Evolutionary conservation across 2,888 invertebrate species (phyloP), one percentile per base, ranked within the genome.

Genomic region (Agrotis exclamationis): DNA sequence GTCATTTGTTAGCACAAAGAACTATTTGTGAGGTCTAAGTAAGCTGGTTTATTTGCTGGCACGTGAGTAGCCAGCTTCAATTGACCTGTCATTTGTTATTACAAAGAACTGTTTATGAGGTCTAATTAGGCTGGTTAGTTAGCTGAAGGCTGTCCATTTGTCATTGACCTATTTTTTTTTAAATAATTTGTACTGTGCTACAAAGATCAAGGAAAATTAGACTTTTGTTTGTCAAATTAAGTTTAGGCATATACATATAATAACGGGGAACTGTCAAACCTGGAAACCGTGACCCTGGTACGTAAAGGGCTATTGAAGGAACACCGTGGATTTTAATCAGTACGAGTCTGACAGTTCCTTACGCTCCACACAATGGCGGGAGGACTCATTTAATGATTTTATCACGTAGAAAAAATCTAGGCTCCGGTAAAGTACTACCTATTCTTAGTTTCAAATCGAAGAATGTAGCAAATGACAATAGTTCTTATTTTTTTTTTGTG

Each of bases 141-240:
- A 5, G 6, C 28, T 28, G 28, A 5, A 39, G 2, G 39, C 11
- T 39, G 39, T 39, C 51, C 51, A 53, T 9, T 45, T 48, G 22
- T 20, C 47, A 1, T 48, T 57, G 56, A 64, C 2, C 51, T 51
- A 5, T 54, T 50, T 50, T 50, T 50, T 1, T 39, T 18, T 4
- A n/a, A 24, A 16, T n/a, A 53, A 28, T 51, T 39, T 2, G n/a
- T 62, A 28, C 16, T 48, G 44, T 13, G n/a, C n/a, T 50, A 3
- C 14, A 20, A 0, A 51, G 18, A 51, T 57, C 79, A 33, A 62
- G 22, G 45, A 57, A 48, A 18, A 33, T 13, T 13, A 50, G 13
- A 5, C 4, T 50, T 50, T 50, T 22, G 50, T 22, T 7, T 16
- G 16, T 51, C 14, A 14, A 20, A 50, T 50, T 2, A 14, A 20